A percentile compares a stretch with the other conserved stretches of the same genome.
Evolutionary conservation across 2,888 invertebrate species (phyloP).

Genomic region (Leptothorax acervorum): DNA sequence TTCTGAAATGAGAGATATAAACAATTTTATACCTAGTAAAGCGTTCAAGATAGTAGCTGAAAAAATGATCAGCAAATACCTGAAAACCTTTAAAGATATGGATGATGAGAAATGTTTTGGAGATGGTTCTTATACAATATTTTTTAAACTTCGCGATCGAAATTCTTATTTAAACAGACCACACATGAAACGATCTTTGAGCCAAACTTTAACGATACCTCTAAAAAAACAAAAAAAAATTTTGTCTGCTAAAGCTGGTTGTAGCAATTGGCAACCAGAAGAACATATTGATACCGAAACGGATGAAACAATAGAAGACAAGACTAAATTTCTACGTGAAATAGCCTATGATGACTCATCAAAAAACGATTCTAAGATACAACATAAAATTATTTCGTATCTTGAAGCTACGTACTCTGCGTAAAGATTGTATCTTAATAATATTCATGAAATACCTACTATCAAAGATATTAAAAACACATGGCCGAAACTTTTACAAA

Average conservation of each 20-base stretch:
- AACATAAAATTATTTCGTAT: conserved; percentile 19
- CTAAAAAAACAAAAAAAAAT: conserved; percentile 30
- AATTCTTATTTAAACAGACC: conserved; percentile 27
- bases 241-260: conserved; percentile 43
- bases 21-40: no score
- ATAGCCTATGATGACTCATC: neutral
- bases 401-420: conserved; percentile 24
- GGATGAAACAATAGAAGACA: conserved; percentile 20
- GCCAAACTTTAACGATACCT: conserved; percentile 23
- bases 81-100: no score
- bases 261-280: conserved; percentile 43
- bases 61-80: no score
- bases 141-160: conserved; percentile 34
- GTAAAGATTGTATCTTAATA: conserved; percentile 31
- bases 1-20: conserved; percentile 1
- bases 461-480: conserved; percentile 10
- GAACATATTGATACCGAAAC: conserved; percentile 21
- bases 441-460: conserved; percentile 12
- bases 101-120: no score
- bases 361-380: neutral
- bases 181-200: conserved; percentile 18
- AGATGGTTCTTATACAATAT: no score
- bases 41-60: no score
- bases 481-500: conserved; percentile 28
- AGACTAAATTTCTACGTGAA: conserved; percentile 12